Evolutionary conservation across 2,888 invertebrate species (phyloP).

Genomic region (Euplexia lucipara): DNA sequence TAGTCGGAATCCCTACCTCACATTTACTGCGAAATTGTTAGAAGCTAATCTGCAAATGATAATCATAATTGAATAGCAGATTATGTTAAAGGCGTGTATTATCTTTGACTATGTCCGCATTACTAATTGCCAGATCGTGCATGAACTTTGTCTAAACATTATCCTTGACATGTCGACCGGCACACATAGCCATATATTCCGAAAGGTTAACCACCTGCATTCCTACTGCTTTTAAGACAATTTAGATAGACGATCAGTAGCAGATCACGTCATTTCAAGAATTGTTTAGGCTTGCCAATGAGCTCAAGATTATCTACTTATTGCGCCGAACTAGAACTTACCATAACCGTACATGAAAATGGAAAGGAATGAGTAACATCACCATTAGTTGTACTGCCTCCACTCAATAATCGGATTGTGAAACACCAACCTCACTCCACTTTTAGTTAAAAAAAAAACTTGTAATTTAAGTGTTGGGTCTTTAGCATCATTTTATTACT

Average conservation of each 20-base stretch:
- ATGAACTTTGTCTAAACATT: conserved; percentile 55
- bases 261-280: conserved; percentile 31
- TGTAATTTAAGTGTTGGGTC: too few relatives aligned
- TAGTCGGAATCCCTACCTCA: background rate
- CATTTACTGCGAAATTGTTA: background rate
- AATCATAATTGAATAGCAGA: conserved; percentile 13
- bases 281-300: conserved; percentile 6
- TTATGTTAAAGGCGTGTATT: conserved; percentile 4
- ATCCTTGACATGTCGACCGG: conserved; percentile 66
- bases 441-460: too few relatives aligned
- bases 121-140: conserved; percentile 37
- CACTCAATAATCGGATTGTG: too few relatives aligned
- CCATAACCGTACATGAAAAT: background rate
- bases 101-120: conserved; percentile 33
- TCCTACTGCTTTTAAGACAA: conserved; percentile 41
- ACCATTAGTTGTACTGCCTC: background rate
- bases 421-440: too few relatives aligned
- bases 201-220: conserved; percentile 66
- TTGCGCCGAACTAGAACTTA: background rate
- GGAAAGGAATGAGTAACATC: background rate
- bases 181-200: conserved; percentile 50
- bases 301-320: conserved; percentile 6
- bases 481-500: too few relatives aligned
- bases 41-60: background rate
- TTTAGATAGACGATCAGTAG: conserved; percentile 26